Conservation (phyloP, 1,140 invertebrate species). For the Anastatus disparis region DNA sequence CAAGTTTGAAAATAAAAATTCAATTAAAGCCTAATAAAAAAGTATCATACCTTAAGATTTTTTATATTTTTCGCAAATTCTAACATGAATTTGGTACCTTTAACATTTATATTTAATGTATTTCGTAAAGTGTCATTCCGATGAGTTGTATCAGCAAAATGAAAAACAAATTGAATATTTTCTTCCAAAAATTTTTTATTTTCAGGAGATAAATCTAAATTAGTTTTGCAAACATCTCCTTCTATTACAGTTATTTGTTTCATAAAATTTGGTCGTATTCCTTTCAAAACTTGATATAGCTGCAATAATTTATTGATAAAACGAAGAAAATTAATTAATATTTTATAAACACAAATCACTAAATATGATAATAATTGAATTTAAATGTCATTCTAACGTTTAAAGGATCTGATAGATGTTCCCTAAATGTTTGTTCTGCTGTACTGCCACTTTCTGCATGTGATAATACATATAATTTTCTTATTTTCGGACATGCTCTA, state of each 20-base stretch:
- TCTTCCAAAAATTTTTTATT: conserved; percentile 66
- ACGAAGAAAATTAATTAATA: background rate
- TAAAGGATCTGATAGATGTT: conserved; percentile 69
- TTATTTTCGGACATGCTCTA: conserved; percentile 75
- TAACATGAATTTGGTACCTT: conserved; percentile 71
- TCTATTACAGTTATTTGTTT: conserved; percentile 70
- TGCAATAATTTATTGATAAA: conserved; percentile 49
- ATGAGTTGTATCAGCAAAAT: conserved; percentile 86
- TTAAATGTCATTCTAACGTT: conserved; percentile 46
- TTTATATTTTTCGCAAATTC: conserved; percentile 72
- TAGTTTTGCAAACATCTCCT: conserved; percentile 70
- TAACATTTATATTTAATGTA: conserved; percentile 72
- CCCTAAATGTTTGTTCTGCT: conserved; percentile 67
- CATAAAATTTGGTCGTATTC: conserved; percentile 57
- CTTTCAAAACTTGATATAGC: conserved; percentile 67
- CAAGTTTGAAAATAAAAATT: no score
- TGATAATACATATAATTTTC: conserved; percentile 75
- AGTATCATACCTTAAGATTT: conserved; percentile 73
- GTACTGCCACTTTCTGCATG: conserved; percentile 77
- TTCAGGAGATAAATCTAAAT: conserved; percentile 69
- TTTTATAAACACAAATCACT: no score
- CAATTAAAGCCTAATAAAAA: no score
- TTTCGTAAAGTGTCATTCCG: conserved; percentile 84
- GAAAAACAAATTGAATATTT: conserved; percentile 76
- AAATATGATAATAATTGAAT: background rate